Conservation (phyloP, 2,113 vertebrate species). For the Pica pica region DNA sequence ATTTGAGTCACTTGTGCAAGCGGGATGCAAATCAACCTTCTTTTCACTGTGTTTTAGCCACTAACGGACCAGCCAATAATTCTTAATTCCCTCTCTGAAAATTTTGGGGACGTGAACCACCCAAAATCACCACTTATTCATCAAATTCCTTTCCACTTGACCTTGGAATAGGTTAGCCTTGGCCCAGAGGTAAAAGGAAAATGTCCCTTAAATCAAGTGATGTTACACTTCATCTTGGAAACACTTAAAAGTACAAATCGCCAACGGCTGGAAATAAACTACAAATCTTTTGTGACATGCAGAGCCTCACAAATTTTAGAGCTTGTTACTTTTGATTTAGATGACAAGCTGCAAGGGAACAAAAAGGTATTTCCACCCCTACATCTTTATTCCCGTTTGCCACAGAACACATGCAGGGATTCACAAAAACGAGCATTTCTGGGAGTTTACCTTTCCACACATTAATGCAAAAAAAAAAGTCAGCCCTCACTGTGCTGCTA, state of each 20-base stretch:
- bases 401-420: neutral
- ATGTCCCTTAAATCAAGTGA: slow-evolving; percentile 38
- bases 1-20: neutral
- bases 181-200: slow-evolving; percentile 34
- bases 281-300: slow-evolving; percentile 31
- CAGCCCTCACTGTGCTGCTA: neutral
- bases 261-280: slow-evolving; percentile 23
- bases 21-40: neutral
- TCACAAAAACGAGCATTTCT: neutral
- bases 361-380: slow-evolving; percentile 17
- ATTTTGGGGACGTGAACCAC: neutral
- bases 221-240: slow-evolving; percentile 32
- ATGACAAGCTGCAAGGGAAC: neutral
- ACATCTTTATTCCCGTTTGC: neutral
- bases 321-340: slow-evolving; percentile 48
- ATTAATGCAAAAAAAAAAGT: neutral
- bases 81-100: neutral
- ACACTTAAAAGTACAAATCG: slow-evolving; percentile 31
- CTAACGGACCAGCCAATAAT: neutral
- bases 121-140: slow-evolving; percentile 11
- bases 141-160: slow-evolving; percentile 34
- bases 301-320: slow-evolving; percentile 2
- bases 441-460: neutral
- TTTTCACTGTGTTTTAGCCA: neutral
- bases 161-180: slow-evolving; percentile 35